A percentile compares a stretch with the other conserved stretches of the same genome.
Evolutionary conservation across 2,888 invertebrate species (phyloP).

Genomic region (Junonia oenone): DNA sequence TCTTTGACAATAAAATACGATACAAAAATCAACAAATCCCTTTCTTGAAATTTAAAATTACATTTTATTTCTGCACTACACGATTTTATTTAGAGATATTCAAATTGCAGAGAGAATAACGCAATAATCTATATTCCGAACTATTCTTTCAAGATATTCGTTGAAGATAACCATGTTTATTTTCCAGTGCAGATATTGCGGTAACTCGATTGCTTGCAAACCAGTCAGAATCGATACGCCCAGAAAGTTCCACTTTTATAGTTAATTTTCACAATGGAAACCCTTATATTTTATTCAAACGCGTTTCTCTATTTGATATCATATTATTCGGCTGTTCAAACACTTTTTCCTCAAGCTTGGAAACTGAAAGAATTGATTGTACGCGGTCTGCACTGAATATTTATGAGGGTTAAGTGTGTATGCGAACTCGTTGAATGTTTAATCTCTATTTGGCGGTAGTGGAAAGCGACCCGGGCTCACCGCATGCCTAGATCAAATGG

Average conservation of each 20-base stretch:
- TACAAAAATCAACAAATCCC: background rate
- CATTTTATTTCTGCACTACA: background rate
- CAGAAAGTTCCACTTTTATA: slow-evolving; percentile 14
- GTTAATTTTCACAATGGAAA: slow-evolving; percentile 26
- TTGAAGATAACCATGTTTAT: slow-evolving; percentile 1
- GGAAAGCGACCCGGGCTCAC: slow-evolving; percentile 35
- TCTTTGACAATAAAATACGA: background rate
- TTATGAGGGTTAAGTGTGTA: slow-evolving; percentile 78
- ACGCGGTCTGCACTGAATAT: slow-evolving; percentile 70
- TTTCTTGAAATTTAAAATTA: background rate
- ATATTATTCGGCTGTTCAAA: slow-evolving; percentile 66
- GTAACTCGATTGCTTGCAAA: slow-evolving; percentile 4
- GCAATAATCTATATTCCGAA: slow-evolving; percentile 1
- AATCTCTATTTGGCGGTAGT: slow-evolving; percentile 63
- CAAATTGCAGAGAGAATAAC: background rate
- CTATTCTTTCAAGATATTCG: slow-evolving; percentile 7
- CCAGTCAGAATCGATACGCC: slow-evolving; percentile 4
- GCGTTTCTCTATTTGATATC: slow-evolving; percentile 58
- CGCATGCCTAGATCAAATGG: slow-evolving; percentile 27
- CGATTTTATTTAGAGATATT: background rate
- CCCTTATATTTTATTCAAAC: slow-evolving; percentile 62
- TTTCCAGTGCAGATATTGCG: slow-evolving; percentile 2
- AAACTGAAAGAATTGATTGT: slow-evolving; percentile 73
- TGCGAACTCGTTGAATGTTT: slow-evolving; percentile 77
- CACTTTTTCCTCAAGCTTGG: slow-evolving; percentile 58